Evolutionary conservation across 2,888 invertebrate species (phyloP), one percentile per base, ranked within the genome.

Genomic region (Drosophila neotestacea): DNA sequence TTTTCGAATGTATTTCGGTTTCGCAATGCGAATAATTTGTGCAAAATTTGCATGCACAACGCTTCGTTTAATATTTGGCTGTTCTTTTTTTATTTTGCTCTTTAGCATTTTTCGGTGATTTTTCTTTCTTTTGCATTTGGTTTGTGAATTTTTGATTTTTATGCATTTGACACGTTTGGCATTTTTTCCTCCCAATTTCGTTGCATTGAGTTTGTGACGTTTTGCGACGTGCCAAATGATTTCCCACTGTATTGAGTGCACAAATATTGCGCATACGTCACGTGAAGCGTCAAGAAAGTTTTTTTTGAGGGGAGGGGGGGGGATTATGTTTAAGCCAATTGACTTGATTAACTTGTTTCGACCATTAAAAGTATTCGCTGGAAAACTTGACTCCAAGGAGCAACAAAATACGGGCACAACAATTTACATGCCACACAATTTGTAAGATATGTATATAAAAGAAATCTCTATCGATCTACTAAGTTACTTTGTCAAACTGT

Each of bases 121-220:
- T 51, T 48, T 58, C 6, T 41, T 32, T 38, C 54, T 38, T 55
- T 42, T 50, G 55, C 30, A 27, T 52, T 59, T 55, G 70, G 59
- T 51, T 42, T 61, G 66, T 61, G 72, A 62, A 68, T 76, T 72
- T 77, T 67, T 63, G 42, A 77, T 82, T 77, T 81, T 72, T 61
- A 77, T 88, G 88, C 72, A 82, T 88, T 82, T 82, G 80, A 83
- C 83, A 88, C 82, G 81, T 85, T 77, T 79, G 70, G 65, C 70
- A 77, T 55, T 38, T 47, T 47, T 47, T 47, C 30, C 27, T 9
- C 32, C 32, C 6, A 69, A 50, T 34, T 34, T 22, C 42, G 30
- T 48, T 69, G 32, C 58, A 70, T 58, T 36, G 60, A 56, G 41
- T 47, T 48, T 69, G 32, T 54, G 64, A 54, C 30, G 60, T 52